These are phyloP conservation scores for Clostera curtula DNA, from an alignment of 2,888 invertebrate species.

Conservation along the genomic window DNA sequence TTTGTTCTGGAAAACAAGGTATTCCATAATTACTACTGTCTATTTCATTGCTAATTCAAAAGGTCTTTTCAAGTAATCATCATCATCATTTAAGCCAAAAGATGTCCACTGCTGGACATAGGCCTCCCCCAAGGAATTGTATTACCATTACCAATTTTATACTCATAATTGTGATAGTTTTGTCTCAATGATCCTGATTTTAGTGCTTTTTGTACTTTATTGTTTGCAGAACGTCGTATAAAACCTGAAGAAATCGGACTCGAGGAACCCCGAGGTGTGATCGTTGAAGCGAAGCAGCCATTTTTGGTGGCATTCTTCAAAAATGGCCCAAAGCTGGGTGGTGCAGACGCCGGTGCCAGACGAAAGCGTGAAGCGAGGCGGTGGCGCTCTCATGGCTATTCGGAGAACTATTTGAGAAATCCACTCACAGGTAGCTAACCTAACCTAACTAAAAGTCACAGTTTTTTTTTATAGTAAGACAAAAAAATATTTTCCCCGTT, in stretches of 20 bases:
- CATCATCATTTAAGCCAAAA: too few relatives aligned
- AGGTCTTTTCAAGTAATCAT: too few relatives aligned
- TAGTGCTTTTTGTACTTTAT: too few relatives aligned
- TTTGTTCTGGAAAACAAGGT: too few relatives aligned
- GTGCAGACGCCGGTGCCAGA: conserved; percentile 72
- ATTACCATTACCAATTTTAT: background rate
- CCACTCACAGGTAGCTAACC: conserved; percentile 67
- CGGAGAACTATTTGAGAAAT: conserved; percentile 71
- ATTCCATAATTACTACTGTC: too few relatives aligned
- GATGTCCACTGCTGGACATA: too few relatives aligned
- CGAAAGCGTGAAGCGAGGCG: conserved; percentile 75
- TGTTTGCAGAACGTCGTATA: conserved; percentile 82
- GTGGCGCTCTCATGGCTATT: conserved; percentile 66
- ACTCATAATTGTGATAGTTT: background rate
- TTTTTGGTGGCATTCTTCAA: conserved; percentile 94
- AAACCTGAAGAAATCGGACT: conserved; percentile 90
- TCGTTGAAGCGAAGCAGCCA: conserved; percentile 86
- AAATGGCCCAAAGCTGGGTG: conserved; percentile 70
- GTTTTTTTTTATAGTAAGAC: too few relatives aligned
- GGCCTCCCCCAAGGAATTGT: too few relatives aligned
- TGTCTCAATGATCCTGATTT: too few relatives aligned
- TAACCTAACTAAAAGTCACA: too few relatives aligned
- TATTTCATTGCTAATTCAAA: too few relatives aligned
- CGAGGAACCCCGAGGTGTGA: conserved; percentile 79
- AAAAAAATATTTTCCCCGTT: too few relatives aligned